Evolutionary conservation across 2,113 vertebrate species (phyloP), one percentile per base, ranked within the genome.

Genomic region (Peromyscus californicus): DNA sequence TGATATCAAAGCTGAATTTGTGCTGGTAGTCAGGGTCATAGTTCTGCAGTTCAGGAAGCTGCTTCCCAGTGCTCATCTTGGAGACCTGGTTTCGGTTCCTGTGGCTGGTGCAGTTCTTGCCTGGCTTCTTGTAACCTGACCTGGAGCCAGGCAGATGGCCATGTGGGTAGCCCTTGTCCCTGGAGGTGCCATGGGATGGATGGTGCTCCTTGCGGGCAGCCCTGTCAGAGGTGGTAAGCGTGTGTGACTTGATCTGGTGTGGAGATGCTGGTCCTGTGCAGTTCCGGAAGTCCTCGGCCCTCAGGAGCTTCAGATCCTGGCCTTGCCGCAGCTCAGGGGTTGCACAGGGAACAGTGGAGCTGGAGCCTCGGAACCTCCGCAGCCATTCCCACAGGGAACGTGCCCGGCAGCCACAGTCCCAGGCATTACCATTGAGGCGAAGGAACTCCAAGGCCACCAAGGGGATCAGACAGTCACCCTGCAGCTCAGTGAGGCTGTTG

Each of bases 381-480:
- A 99, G 99, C 99, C 99, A 99, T 93, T 99, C 99, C 99, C 99
- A 99, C 87, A 99, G 99, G 0, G 99, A 99, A 87, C 99, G 98
- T 0, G 99, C 99, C 93, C 99, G 99, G 98, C 99, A 99, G 65
- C 99, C 99, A 17, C 99, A 99, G 98, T 99, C 99, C 99, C 99
- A 99, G 0, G 99, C 99, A 93, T 99, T 99, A 95, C 99, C 99
- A 1, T 99, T 99, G 95, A 99, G 99, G 83, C 99, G 99, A 59
- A 99, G 99, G 97, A 99, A 99, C 98, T 99, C 99, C 95, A 99
- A 98, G 59, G 99, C 99, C 0, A 98, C 99, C 98, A 99, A 98
- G 26, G 99, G 99, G 12, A 99, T 99, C 98, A 99, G 98, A 97
- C 99, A 99, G 96, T 99, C 99, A 0, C 99, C 99, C 9, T 99